Evolutionary conservation across 2,888 invertebrate species (phyloP).

Genomic region (Petrophora chlorosata): DNA sequence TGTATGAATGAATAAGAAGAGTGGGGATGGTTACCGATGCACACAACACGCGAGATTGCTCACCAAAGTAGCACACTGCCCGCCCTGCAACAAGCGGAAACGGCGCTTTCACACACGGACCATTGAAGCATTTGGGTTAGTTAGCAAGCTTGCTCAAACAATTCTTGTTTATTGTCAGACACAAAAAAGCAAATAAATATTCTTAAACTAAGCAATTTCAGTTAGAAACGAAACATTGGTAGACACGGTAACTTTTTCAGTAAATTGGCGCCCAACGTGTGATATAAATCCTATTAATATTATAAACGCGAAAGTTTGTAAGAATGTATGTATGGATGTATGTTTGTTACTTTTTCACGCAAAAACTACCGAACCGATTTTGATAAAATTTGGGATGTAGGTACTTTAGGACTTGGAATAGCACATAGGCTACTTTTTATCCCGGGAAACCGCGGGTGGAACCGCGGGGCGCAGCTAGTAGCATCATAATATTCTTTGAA

Average conservation of each 20-base stretch:
- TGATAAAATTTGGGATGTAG: too few species aligned
- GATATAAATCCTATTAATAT: background rate
- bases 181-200: background rate
- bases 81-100: slow-evolving; percentile 89
- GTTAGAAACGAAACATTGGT: too few species aligned
- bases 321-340: too few species aligned
- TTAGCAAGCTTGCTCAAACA: slow-evolving; percentile 22
- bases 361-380: too few species aligned
- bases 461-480: too few species aligned
- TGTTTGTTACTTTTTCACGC: too few species aligned
- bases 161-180: background rate
- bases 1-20: slow-evolving; percentile 85
- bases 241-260: too few species aligned
- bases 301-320: background rate
- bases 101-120: slow-evolving; percentile 70
- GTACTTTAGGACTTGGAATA: too few species aligned
- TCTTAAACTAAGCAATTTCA: background rate
- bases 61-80: slow-evolving; percentile 97
- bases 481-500: too few species aligned
- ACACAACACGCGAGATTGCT: slow-evolving; percentile 97
- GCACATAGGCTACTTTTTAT: too few species aligned
- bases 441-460: too few species aligned
- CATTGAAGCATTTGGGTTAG: slow-evolving; percentile 31
- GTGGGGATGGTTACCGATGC: slow-evolving; percentile 95
- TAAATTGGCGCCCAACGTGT: background rate